Evolutionary conservation across 2,113 vertebrate species (phyloP).

Genomic region (Zosterops pallidus): DNA sequence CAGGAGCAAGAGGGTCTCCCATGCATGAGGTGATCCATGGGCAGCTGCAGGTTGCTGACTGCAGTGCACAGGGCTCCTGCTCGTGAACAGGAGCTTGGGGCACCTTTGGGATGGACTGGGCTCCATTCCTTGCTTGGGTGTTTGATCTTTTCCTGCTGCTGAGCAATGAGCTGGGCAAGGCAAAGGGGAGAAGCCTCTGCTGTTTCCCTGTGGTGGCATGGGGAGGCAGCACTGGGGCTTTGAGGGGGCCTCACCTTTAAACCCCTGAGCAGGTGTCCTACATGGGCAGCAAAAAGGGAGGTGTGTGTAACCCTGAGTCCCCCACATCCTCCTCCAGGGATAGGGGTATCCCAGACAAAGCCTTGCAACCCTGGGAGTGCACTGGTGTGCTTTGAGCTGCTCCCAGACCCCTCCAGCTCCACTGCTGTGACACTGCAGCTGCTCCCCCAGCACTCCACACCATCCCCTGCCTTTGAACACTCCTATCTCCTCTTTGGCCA

Average conservation of each 20-base stretch:
- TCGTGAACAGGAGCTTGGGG: background rate
- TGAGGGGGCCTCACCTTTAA: background rate
- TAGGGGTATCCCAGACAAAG: background rate
- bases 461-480: background rate
- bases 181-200: background rate
- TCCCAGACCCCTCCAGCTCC: background rate
- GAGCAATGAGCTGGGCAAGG: background rate
- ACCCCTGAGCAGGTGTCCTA: background rate
- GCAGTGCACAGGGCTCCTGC: background rate
- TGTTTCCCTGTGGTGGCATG: rapidly evolving
- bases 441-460: background rate
- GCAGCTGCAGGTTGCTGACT: background rate
- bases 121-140: background rate
- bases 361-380: background rate
- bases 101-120: background rate
- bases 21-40: rapidly evolving
- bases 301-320: background rate
- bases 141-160: background rate
- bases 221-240: background rate
- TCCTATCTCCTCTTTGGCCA: background rate
- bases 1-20: background rate
- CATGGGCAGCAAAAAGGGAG: background rate
- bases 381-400: background rate
- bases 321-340: background rate
- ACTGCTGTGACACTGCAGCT: rapidly evolving